Evolutionary conservation across 2,888 invertebrate genomes (phyloP), one percentile per base, ranked within the genome.

Genomic region (Orchesella flavescens): DNA sequence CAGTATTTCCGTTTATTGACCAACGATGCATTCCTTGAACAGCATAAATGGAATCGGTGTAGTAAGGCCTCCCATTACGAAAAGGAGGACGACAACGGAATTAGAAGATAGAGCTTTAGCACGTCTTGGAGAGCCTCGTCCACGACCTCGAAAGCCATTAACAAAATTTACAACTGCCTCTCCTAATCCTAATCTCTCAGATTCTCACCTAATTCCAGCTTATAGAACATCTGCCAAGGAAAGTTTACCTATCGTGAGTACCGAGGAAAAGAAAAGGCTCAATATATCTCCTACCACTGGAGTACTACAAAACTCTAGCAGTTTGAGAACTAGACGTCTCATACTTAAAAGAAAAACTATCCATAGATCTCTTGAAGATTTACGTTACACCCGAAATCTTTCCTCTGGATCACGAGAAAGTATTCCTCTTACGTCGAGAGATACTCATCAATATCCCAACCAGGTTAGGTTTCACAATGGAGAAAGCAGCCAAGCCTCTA

Each of bases 351-450:
- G 53, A 57, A 80, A 73, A 66, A 73, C 73, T 15, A 74, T 80
- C 23, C 80, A 80, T 68, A n/a, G 73, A 24, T 80, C 80, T 21
- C 57, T 80, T 34, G 73, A 80, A 73, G 73, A 80, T 49, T 73
- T 80, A 44, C 21, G 73, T 21, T 34, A 34, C 23, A 17, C 59
- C 15, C 34, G 21, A 43, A 44, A 23, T 43, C 21, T 19, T 44
- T 68, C 61, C n/a, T n/a, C 23, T 46, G 34, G 59, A 44, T 69
- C 77, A 23, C 57, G 21, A 15, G 43, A 76, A 17, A 66, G 75
- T 15, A 66, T 55, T 44, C 74, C 61, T 13, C 19, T 61, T 61
- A n/a, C 21, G 46, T 63, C 61, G 49, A n/a, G 68, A 21, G 49
- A 46, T 49, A 21, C 46, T 59, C n/a, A 59, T 10, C 10, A 17